Conservation (phyloP, 1,140 invertebrate species). For the Macrotrachela quadricornifera region DNA sequence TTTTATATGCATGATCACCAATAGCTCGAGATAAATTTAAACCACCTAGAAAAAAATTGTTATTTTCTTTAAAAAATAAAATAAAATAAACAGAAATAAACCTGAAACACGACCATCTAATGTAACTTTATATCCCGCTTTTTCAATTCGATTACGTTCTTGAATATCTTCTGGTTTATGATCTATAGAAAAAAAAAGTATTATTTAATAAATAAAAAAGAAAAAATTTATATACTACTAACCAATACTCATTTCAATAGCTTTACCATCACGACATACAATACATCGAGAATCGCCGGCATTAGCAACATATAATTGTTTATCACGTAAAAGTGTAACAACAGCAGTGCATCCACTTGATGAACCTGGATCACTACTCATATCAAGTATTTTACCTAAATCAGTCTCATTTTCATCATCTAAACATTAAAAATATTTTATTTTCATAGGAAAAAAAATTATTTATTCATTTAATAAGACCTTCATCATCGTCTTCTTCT, state of each 20-base stretch:
- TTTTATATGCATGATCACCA: slow-evolving; percentile 85
- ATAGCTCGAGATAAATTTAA: slow-evolving; percentile 86
- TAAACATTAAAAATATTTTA: too few species aligned
- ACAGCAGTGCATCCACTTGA: slow-evolving; percentile 79
- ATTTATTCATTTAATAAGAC: too few species aligned
- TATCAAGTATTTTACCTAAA: too few species aligned
- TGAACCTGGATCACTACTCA: background rate
- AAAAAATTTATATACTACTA: too few species aligned
- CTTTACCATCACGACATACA: slow-evolving; percentile 57
- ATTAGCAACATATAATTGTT: slow-evolving; percentile 39
- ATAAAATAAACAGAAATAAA: too few species aligned
- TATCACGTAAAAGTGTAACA: slow-evolving; percentile 47
- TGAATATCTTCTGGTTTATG: slow-evolving; percentile 83
- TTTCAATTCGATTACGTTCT: slow-evolving; percentile 59
- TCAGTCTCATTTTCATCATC: too few species aligned
- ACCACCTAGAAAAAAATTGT: slow-evolving; percentile 38
- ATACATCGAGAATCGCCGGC: slow-evolving; percentile 77
- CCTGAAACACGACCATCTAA: slow-evolving; percentile 79
- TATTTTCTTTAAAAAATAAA: too few species aligned
- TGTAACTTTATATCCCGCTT: slow-evolving; percentile 75
- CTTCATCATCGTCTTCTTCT: too few species aligned
- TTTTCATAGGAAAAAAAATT: too few species aligned
- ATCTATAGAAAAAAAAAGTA: slow-evolving; percentile 33
- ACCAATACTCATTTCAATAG: slow-evolving; percentile 55
- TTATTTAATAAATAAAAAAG: too few species aligned